Base-by-base conservation (phyloP, 2,888 invertebrate species). In the Patella caerulea region DNA sequence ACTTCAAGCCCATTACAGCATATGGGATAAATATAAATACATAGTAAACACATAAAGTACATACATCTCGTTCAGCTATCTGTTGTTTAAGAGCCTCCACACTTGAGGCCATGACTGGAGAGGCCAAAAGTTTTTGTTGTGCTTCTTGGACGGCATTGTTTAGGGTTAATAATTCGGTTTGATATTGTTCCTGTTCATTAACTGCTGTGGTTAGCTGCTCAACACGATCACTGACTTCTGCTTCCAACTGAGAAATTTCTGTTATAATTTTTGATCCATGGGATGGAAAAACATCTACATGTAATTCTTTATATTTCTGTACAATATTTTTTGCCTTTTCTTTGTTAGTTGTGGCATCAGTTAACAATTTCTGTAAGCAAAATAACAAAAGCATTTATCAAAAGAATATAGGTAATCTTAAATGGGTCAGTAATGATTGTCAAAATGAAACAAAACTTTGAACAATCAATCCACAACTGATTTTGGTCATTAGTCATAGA, bases 51-150 rank as follows among this genome's bases (percentile, higher is more conserved):
- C 14, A 65, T 65, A 53, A 79, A 73, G 77, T 83, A 88, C 88
- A 79, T 86, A 88, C 88, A 84, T 87, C 85, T 80, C 85, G 84
- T 78, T 87, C 88, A 72, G 84, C 80, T 65, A 88, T 86, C 86
- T 89, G 88, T 75, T 86, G 83, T 79, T 87, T 88, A 70, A 89
- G 84, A 55, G 84, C 85, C 54, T 86, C 85, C 56, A 89, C 87
- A 80, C 86, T 87, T 53, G 86, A 82, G 9, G 87, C 87, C 78
- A 83, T 83, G 56, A 87, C 86, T 4, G 88, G 86, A 9, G 88
- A 85, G 15, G 84, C 85, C 34, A 86, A 78, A 54, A 88, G 81
- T 72, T 86, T 81, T 45, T 86, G 85, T 81, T 88, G 86, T 2
- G 89, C 88, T 17, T 87, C 86, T 12, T 73, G 79, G 52, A 89